Conservation (phyloP, 2,113 vertebrate genomes). For the Corynorhinus townsendii region DNA sequence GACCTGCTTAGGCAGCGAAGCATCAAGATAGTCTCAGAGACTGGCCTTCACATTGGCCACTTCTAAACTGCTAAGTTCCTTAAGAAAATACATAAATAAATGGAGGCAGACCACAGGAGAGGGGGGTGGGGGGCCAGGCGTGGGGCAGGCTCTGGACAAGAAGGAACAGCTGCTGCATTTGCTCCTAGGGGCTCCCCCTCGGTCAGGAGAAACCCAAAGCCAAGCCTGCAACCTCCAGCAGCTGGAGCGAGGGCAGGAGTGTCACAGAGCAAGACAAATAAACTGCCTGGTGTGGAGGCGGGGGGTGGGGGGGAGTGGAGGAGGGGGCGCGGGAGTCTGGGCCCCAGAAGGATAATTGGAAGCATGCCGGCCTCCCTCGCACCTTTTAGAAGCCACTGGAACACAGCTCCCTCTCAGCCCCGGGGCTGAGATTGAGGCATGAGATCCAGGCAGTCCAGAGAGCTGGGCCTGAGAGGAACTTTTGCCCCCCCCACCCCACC, state of each 20-base stretch:
- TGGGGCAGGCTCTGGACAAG: neutral
- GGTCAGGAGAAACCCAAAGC: neutral
- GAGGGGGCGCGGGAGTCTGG: neutral
- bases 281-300: neutral
- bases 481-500: fast-evolving
- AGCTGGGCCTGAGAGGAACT: neutral
- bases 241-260: neutral
- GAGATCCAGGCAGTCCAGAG: neutral
- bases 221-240: neutral
- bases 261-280: neutral
- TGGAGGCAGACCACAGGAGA: neutral
- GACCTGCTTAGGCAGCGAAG: neutral
- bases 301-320: neutral
- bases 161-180: neutral
- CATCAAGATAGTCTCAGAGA: neutral
- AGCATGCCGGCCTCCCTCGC: neutral
- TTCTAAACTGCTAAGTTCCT: neutral
- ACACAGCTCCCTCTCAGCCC: neutral
- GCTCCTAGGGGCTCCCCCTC: neutral
- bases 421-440: neutral
- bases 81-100: neutral
- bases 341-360: neutral
- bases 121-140: too few species aligned
- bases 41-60: neutral
- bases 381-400: neutral